phyloP scores from a whole-genome alignment of 1,140 invertebrate genomes.

The Monochamus saltuarius region DNA sequence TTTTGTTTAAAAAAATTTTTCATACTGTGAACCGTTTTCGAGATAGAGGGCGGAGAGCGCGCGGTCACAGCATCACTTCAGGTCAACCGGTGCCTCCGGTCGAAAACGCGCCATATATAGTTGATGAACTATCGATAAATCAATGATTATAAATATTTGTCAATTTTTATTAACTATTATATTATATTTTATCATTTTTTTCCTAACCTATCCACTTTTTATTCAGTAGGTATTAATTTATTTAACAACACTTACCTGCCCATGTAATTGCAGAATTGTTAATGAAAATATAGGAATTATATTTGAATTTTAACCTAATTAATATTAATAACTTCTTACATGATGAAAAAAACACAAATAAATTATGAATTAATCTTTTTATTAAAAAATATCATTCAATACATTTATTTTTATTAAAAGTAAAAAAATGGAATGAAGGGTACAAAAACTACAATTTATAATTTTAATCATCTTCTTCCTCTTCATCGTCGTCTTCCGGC shows the following conservation, averaged over 20 bases:
- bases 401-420: too few relatives aligned
- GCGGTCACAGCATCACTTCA: background rate
- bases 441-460: background rate
- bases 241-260: constrained; percentile 6
- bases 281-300: constrained; percentile 2
- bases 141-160: background rate
- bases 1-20: background rate
- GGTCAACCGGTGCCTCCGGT: background rate
- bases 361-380: too few relatives aligned
- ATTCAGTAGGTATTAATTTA: background rate
- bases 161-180: constrained; percentile 9
- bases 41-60: constrained; percentile 6
- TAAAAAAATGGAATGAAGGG: too few relatives aligned
- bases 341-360: too few relatives aligned
- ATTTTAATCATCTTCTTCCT: background rate
- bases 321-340: too few relatives aligned
- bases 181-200: constrained; percentile 7
- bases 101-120: constrained; percentile 1
- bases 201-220: too few relatives aligned
- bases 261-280: constrained; percentile 4
- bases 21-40: constrained; percentile 8
- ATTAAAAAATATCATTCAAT: too few relatives aligned
- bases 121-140: constrained; percentile 5
- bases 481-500: constrained; percentile 2
- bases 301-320: too few relatives aligned